Percentiles rank a stretch among this genome's conserved stretches.
These are phyloP conservation scores for Triplophysa dalaica DNA, from an alignment of 2,113 vertebrate species.

Conservation along the genomic window DNA sequence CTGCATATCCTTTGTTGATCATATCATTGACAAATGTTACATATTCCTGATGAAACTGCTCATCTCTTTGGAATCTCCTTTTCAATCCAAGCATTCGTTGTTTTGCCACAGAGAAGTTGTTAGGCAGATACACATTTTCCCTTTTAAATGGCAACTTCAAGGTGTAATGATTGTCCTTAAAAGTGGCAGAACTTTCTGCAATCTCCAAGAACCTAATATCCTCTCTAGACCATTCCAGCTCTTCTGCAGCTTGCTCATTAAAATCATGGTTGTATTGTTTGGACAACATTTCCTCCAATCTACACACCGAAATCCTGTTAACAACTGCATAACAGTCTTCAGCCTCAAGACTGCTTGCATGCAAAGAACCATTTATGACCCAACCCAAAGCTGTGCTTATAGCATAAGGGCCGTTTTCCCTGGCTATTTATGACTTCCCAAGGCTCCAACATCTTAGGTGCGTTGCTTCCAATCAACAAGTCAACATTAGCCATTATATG, in stretches of 20 bases:
- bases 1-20: too few relatives aligned
- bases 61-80: too few relatives aligned
- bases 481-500: not conserved
- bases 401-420: not conserved
- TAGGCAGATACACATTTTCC: constrained; percentile 1
- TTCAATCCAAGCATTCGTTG: not conserved
- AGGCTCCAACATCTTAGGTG: not conserved
- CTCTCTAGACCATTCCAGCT: not conserved
- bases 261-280: not conserved
- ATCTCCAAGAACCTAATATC: not conserved
- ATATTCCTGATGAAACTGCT: not conserved
- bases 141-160: too few relatives aligned
- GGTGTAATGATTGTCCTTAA: not conserved
- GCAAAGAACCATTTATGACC: not conserved
- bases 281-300: not conserved
- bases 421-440: not conserved
- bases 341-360: not conserved
- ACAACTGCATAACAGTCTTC: not conserved
- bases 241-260: not conserved
- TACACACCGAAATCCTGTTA: not conserved
- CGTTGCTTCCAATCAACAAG: not conserved
- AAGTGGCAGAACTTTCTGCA: not conserved
- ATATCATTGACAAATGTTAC: not conserved
- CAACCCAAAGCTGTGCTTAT: not conserved
- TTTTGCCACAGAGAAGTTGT: not conserved